Evolutionary conservation across 2,888 invertebrate genomes (phyloP).

Genomic region (Thereva nobilitata): DNA sequence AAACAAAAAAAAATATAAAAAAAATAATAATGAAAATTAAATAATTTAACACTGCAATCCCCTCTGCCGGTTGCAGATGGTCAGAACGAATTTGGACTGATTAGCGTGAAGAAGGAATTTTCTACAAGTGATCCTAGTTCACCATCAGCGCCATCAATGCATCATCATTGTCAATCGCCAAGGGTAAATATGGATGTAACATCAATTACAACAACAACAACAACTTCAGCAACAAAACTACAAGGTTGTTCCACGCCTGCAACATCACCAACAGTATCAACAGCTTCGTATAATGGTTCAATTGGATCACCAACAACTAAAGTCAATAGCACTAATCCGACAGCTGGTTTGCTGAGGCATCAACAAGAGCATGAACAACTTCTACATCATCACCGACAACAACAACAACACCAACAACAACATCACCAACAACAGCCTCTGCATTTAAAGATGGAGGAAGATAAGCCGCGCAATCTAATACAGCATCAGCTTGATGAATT

Average conservation of each 20-base stretch:
- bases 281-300: conserved; percentile 43
- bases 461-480: conserved; percentile 30
- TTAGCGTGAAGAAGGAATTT: conserved; percentile 41
- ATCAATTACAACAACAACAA: conserved; percentile 37
- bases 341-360: conserved; percentile 25
- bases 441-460: conserved; percentile 43
- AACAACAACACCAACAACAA: conserved; percentile 51
- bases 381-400: conserved; percentile 48
- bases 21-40: conserved; percentile 36
- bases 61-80: conserved; percentile 49
- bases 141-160: conserved; percentile 7
- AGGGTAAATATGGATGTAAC: neutral
- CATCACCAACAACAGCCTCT: conserved; percentile 52
- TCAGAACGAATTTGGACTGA: conserved; percentile 45
- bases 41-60: conserved; percentile 47
- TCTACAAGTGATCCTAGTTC: conserved; percentile 13
- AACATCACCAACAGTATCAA: conserved; percentile 37
- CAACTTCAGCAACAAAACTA: conserved; percentile 33
- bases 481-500: conserved; percentile 53
- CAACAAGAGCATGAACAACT: conserved; percentile 44
- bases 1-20: conserved; percentile 30
- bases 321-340: conserved; percentile 38
- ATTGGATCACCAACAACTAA: conserved; percentile 52
- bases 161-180: conserved; percentile 6
- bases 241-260: conserved; percentile 14